Percentiles rank a stretch among this genome's conserved stretches.
phyloP scores from a whole-genome alignment of 2,797 vertebrate species.

The Phoxinus dragarum region DNA sequence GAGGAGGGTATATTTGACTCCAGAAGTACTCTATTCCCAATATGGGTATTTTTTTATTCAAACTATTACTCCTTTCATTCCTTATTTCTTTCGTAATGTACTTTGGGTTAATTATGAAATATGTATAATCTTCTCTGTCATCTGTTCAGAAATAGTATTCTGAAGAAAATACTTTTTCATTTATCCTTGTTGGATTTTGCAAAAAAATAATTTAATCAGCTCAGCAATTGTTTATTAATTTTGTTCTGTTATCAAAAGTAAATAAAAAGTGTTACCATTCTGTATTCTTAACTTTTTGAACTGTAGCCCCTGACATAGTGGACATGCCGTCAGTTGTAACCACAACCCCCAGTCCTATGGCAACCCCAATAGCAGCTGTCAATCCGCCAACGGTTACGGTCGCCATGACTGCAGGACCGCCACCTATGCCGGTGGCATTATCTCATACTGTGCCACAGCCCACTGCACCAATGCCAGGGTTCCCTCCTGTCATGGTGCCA shows the following conservation, averaged over 20 bases:
- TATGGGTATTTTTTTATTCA: too few species aligned
- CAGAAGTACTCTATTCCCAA: too few species aligned
- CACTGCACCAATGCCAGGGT: slow-evolving; percentile 88
- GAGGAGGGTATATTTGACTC: too few species aligned
- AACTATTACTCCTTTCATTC: too few species aligned
- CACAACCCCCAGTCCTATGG: slow-evolving; percentile 85
- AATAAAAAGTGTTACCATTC: not conserved
- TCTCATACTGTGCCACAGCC: slow-evolving; percentile 68
- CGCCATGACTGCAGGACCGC: slow-evolving; percentile 86
- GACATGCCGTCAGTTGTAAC: slow-evolving; percentile 88
- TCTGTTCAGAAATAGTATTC: not conserved
- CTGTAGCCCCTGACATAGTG: slow-evolving; percentile 85
- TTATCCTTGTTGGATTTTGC: not conserved
- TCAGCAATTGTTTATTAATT: not conserved
- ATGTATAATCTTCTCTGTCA: not conserved
- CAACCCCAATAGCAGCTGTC: slow-evolving; percentile 89
- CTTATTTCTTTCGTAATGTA: not conserved
- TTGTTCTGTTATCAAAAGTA: not conserved
- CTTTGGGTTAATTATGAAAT: not conserved
- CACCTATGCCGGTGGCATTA: slow-evolving; percentile 52
- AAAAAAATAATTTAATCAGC: not conserved
- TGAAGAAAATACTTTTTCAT: not conserved
- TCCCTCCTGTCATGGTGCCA: slow-evolving; percentile 98
- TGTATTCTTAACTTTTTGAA: not conserved
- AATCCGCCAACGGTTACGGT: slow-evolving; percentile 91